A percentile compares a stretch with the other conserved stretches of the same genome.
Evolutionary conservation across 2,797 vertebrate genomes (phyloP).

Genomic region (Alca torda): DNA sequence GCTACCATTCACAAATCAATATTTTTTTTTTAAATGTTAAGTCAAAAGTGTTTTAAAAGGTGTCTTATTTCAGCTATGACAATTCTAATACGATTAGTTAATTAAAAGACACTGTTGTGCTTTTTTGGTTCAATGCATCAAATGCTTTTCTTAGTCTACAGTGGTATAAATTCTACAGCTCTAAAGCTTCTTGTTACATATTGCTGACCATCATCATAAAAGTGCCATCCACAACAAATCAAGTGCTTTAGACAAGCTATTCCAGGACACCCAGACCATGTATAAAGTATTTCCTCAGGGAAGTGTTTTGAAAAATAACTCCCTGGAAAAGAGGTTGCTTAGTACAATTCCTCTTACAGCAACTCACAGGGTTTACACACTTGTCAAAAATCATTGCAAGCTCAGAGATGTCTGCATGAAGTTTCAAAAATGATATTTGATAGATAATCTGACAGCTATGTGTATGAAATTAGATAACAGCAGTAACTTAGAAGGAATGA

Average conservation of each 20-base stretch:
- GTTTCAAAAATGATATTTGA: constrained; percentile 29
- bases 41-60: neutral
- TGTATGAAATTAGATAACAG: neutral
- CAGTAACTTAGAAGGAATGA: neutral
- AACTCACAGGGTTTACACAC: neutral
- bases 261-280: neutral
- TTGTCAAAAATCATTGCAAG: constrained; percentile 28
- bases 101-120: neutral
- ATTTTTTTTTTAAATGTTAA: neutral
- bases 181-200: neutral
- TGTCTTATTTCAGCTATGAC: neutral
- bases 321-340: neutral
- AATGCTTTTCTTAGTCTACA: neutral
- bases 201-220: neutral
- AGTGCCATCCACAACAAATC: neutral
- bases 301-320: constrained; percentile 5
- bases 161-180: neutral
- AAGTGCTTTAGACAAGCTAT: neutral
- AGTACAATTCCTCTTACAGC: neutral
- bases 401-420: neutral
- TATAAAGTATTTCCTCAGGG: neutral
- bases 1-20: neutral
- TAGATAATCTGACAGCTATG: neutral
- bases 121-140: neutral
- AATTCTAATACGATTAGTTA: neutral